Evolutionary conservation across 35 echinoderm and acorn worm species (phyloP), one percentile per base, ranked within the genome.

Genomic region (Ophiothrix spiculata): DNA sequence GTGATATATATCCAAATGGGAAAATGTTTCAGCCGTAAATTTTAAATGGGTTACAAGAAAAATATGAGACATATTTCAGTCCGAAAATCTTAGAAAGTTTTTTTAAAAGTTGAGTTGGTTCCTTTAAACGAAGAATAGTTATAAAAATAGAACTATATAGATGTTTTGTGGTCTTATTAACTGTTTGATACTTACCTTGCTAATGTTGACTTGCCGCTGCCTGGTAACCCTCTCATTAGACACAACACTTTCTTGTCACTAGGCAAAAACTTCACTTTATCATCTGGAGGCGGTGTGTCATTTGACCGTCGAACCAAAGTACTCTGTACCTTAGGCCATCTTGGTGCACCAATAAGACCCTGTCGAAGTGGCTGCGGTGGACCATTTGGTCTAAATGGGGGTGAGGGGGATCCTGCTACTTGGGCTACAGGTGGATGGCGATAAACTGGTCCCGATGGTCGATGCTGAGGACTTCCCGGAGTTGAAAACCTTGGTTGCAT

Each of bases 121-220:
- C n/a, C n/a, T n/a, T n/a, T n/a, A n/a, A n/a, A n/a, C n/a, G n/a
- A n/a, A n/a, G n/a, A n/a, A n/a, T n/a, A n/a, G n/a, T n/a, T n/a
- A n/a, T n/a, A n/a, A n/a, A n/a, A n/a, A n/a, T n/a, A n/a, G n/a
- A n/a, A n/a, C n/a, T n/a, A n/a, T n/a, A n/a, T n/a, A n/a, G n/a
- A n/a, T n/a, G n/a, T n/a, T n/a, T n/a, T n/a, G n/a, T n/a, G n/a
- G n/a, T n/a, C n/a, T n/a, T n/a, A n/a, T n/a, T n/a, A n/a, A n/a
- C n/a, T n/a, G n/a, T n/a, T n/a, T n/a, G n/a, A n/a, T n/a, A n/a
- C 1, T 78, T 91, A 98, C 95, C 89, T 93, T 76, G 95, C 95
- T n/a, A 98, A 73, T 8, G 89, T 91, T 19, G 80, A 80, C 83
- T 98, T 98, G 36, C 95, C 95, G 82, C 90, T 94, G 32, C 95